phyloP scores from a whole-genome alignment of 2,113 vertebrate species.

The Corydoras maculifer region DNA sequence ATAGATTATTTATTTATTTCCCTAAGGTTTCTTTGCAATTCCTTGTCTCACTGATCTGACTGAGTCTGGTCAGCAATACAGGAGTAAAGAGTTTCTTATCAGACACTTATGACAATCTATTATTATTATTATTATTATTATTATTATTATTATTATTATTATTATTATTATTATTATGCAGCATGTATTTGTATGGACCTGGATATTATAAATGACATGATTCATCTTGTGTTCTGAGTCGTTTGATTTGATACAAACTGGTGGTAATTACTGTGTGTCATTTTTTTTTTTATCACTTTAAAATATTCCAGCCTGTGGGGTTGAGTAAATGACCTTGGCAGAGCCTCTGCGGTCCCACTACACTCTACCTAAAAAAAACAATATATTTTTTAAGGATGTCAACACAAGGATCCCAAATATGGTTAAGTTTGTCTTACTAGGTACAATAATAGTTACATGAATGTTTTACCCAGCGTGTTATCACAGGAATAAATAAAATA shows the following conservation, averaged over 20 bases:
- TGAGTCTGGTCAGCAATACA: neutral
- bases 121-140: constrained; percentile 45
- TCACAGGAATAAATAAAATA: too few species aligned
- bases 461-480: too few species aligned
- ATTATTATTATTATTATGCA: constrained; percentile 52
- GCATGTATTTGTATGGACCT: constrained; percentile 65
- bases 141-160: constrained; percentile 21
- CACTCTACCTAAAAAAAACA: too few species aligned
- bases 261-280: neutral
- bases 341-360: too few species aligned
- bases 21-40: constrained; percentile 17
- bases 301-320: too few species aligned
- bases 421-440: too few species aligned
- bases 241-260: constrained; percentile 42
- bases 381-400: too few species aligned
- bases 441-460: too few species aligned
- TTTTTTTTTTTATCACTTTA: too few species aligned
- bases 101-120: constrained; percentile 40
- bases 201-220: constrained; percentile 27
- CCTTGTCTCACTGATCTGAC: neutral
- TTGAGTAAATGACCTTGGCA: too few species aligned
- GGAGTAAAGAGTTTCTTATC: constrained; percentile 23
- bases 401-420: too few species aligned
- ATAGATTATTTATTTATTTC: constrained; percentile 33
- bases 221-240: neutral